A percentile compares a stretch with the other conserved stretches of the same genome.
Conservation (phyloP, 2,113 vertebrate species). For the Sialia sialis region DNA sequence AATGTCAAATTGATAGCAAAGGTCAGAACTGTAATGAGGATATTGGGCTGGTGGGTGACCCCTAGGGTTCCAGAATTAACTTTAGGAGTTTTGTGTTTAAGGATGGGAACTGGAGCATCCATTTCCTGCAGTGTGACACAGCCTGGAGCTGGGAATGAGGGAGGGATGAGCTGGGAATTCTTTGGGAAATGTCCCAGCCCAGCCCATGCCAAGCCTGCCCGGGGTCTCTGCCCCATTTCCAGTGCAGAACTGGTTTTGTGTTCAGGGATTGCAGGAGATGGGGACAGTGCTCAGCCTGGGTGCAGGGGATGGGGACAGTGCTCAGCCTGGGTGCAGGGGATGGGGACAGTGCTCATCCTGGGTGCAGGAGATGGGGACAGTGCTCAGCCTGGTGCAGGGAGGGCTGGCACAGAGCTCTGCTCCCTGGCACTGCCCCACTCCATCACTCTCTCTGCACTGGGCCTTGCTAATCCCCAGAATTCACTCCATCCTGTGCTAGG, state of each 20-base stretch:
- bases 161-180: neutral
- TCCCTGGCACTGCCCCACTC: neutral
- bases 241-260: neutral
- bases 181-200: neutral
- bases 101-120: neutral
- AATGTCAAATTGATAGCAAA: neutral
- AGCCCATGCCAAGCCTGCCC: neutral
- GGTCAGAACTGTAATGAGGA: neutral
- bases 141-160: neutral
- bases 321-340: neutral
- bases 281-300: neutral
- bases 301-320: neutral
- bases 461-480: neutral
- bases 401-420: neutral
- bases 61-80: neutral
- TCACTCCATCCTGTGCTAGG: accelerated
- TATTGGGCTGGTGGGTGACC: neutral
- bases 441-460: accelerated
- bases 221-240: neutral
- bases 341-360: neutral
- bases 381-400: neutral
- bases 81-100: neutral
- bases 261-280: neutral
- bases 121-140: accelerated
- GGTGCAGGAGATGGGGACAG: neutral